phyloP scores from a whole-genome alignment of 2,888 invertebrate genomes.

The Caenorhabditis sp. region DNA sequence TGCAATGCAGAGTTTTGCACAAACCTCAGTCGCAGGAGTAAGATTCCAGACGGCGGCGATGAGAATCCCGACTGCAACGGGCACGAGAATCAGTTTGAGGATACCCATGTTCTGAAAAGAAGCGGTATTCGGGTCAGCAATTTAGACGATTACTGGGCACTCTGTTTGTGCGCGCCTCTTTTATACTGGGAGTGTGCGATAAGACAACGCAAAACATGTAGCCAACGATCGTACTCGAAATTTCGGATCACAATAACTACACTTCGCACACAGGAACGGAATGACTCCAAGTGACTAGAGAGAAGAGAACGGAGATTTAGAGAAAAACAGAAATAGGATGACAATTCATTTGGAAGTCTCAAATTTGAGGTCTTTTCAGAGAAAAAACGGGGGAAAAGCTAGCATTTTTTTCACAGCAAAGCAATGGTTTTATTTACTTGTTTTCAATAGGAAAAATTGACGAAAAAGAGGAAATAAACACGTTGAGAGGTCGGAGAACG shows the following conservation, averaged over 20 bases:
- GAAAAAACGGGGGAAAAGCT: too few species aligned
- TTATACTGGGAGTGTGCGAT: slow-evolving; percentile 28
- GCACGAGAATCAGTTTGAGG: slow-evolving; percentile 32
- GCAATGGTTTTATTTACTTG: neutral
- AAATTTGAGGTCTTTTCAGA: too few species aligned
- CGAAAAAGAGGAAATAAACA: neutral
- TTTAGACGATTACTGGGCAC: slow-evolving; percentile 9
- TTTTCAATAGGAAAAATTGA: neutral
- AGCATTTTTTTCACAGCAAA: neutral
- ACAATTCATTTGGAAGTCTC: too few species aligned
- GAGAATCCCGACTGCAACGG: slow-evolving; percentile 41
- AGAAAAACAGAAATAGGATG: neutral
- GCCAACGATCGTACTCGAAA: slow-evolving; percentile 15
- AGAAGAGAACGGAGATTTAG: neutral
- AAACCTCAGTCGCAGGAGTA: slow-evolving; percentile 37
- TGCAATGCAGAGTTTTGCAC: too few species aligned
- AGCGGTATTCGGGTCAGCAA: slow-evolving; percentile 1
- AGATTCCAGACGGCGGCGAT: slow-evolving; percentile 30
- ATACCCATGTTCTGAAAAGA: slow-evolving; percentile 34
- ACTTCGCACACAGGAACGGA: slow-evolving; percentile 16
- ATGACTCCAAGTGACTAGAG: slow-evolving; percentile 7
- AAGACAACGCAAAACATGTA: slow-evolving; percentile 47
- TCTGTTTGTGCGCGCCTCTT: slow-evolving; percentile 39
- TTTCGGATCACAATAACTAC: slow-evolving; percentile 40
- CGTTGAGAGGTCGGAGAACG: neutral